A percentile compares a stretch with the other conserved stretches of the same genome.
Evolutionary conservation across 2,888 invertebrate species (phyloP).

Genomic region (Carpatolechia fugitivella): DNA sequence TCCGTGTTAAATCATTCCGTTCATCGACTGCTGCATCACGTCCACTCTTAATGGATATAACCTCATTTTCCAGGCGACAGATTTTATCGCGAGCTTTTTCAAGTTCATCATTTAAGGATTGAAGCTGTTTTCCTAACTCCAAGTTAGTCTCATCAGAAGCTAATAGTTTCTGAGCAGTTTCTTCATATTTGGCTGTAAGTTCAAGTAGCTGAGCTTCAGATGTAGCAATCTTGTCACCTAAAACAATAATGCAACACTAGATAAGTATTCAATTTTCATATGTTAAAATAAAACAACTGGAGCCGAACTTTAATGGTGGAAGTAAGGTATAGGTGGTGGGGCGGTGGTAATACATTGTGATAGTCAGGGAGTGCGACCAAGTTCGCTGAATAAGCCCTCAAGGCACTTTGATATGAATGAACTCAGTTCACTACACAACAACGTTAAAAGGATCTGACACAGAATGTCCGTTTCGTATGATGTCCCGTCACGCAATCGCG

Average conservation of each 20-base stretch:
- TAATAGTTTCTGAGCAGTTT: conserved; percentile 80
- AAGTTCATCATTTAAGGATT: conserved; percentile 81
- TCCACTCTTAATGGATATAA: conserved; percentile 82
- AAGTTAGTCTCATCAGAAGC: conserved; percentile 80
- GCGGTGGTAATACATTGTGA: too few species aligned
- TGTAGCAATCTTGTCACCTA: conserved; percentile 79
- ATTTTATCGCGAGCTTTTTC: conserved; percentile 82
- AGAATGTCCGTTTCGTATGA: too few species aligned
- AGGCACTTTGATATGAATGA: too few species aligned
- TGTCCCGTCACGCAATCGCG: too few species aligned
- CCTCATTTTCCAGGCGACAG: conserved; percentile 82
- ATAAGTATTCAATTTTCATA: too few species aligned
- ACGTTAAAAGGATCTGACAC: too few species aligned
- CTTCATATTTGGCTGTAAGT: conserved; percentile 81
- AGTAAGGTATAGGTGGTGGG: too few species aligned
- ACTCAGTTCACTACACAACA: too few species aligned
- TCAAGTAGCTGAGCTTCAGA: conserved; percentile 77
- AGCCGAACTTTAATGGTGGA: too few species aligned
- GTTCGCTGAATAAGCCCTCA: too few species aligned
- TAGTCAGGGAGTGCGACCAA: too few species aligned
- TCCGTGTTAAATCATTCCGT: conserved; percentile 84
- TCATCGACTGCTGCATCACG: conserved; percentile 86
- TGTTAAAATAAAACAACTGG: too few species aligned
- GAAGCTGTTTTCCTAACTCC: conserved; percentile 83
- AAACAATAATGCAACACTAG: conserved; percentile 26